These are phyloP conservation scores for Anoplophora glabripennis DNA, from an alignment of 1,140 invertebrate species.

Conservation along the genomic window DNA sequence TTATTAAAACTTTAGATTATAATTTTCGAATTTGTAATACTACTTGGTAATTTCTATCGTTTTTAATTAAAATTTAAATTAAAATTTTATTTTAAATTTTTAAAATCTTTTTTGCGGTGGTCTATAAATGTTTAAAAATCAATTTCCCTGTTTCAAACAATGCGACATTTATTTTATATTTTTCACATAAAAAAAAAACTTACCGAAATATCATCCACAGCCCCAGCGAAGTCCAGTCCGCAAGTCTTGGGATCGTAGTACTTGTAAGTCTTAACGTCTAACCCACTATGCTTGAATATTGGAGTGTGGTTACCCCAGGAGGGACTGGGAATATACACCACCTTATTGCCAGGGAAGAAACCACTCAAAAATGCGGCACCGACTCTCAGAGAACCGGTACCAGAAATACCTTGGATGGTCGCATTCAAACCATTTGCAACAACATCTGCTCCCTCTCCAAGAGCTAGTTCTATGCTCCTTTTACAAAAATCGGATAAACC, in stretches of 20 bases:
- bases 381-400: conserved; percentile 93
- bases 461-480: conserved; percentile 80
- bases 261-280: conserved; percentile 86
- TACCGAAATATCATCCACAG: conserved; percentile 88
- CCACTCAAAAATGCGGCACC: conserved; percentile 87
- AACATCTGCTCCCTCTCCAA: conserved; percentile 78
- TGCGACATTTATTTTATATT: no score
- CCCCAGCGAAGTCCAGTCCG: conserved; percentile 91
- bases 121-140: no score
- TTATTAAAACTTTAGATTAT: no score
- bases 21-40: no score
- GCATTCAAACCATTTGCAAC: conserved; percentile 68
- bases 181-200: conserved; percentile 41
- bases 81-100: no score
- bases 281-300: conserved; percentile 86
- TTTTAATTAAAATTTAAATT: no score
- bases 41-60: no score
- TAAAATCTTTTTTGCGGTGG: no score
- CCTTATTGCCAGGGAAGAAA: conserved; percentile 82
- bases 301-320: conserved; percentile 98
- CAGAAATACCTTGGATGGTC: conserved; percentile 82
- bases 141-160: no score
- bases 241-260: conserved; percentile 96
- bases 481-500: conserved; percentile 81
- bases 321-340: conserved; percentile 90